Base-by-base conservation (phyloP, 2,797 vertebrate genomes). In the Labroides dimidiatus region DNA sequence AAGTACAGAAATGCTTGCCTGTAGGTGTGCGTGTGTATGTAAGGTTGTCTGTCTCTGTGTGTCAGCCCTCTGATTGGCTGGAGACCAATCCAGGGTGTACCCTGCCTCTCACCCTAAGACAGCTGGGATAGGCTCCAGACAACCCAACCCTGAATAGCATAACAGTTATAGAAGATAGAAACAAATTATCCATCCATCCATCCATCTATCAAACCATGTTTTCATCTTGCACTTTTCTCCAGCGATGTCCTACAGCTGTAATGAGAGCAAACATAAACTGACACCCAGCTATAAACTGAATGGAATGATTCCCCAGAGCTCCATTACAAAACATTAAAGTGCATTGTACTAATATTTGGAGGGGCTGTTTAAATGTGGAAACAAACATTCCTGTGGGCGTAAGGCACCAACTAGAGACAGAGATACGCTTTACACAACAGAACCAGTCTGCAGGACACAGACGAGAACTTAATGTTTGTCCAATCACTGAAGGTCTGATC, bases 261-360 rank as follows among this genome's bases (percentile, higher is more conserved):
- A n/a, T n/a, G n/a, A n/a, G 12, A 24, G 17, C 24, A 19, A 55
- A 17, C 17, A 45, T 10, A 3, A 14, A 9, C 10, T 1, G 19
- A 1, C 36, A 15, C 4, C 15, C 24, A 20, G n/a, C 44, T 43
- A 4, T 6, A 43, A 17, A 43, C 14, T 71, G 39, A 4, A 19
- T 59, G 23, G 48, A 16, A n/a, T 23, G 21, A 47, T 37, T 44
- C 60, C 48, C 36, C 17, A 30, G 19, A 23, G 54, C 19, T 21
- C 1, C 0, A 58, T 12, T 14, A 10, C 30, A 47, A 68, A 48
- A 56, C 49, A 61, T 76, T 70, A 9, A 37, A 37, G 8, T 37
- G 36, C 36, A 37, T 37, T 37, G 36, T 61, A 77, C 76, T 80
- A 84, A 85, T 83, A 86, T 87, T 82, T 84, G 64, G 53, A 77